phyloP scores from a whole-genome alignment of 2,888 invertebrate species.

The Rhogogaster chlorosoma region DNA sequence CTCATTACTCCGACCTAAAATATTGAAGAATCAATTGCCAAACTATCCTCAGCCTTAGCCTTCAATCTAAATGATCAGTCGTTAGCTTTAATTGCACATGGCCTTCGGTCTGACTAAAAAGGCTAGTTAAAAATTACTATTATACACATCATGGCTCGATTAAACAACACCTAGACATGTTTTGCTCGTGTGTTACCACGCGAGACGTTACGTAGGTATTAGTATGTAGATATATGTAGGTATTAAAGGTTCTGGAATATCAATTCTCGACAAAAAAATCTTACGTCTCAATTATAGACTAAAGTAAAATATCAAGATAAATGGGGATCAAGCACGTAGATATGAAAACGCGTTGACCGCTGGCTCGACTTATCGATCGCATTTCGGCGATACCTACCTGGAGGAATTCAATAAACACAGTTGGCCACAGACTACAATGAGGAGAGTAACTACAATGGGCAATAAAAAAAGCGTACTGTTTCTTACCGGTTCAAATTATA shows the following conservation, averaged over 20 bases:
- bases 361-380: constrained; percentile 12
- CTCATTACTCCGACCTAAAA: constrained; percentile 29
- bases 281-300: background rate
- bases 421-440: background rate
- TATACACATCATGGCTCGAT: background rate
- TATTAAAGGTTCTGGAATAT: background rate
- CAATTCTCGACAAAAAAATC: background rate
- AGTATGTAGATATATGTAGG: too few species aligned
- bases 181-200: background rate
- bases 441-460: background rate
- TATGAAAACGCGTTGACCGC: background rate
- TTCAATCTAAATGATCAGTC: constrained; percentile 17
- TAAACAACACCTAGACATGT: background rate
- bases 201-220: background rate
- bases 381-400: constrained; percentile 18
- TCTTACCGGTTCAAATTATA: constrained; percentile 11
- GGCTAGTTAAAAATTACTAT: background rate
- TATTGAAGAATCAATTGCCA: constrained; percentile 16
- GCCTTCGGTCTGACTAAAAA: background rate
- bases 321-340: background rate
- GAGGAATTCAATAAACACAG: background rate
- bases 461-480: constrained; percentile 24
- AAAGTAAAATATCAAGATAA: background rate
- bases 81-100: background rate
- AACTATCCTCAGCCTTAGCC: background rate